Conservation (phyloP, 2,113 vertebrate species). For the Gila orcuttii region DNA sequence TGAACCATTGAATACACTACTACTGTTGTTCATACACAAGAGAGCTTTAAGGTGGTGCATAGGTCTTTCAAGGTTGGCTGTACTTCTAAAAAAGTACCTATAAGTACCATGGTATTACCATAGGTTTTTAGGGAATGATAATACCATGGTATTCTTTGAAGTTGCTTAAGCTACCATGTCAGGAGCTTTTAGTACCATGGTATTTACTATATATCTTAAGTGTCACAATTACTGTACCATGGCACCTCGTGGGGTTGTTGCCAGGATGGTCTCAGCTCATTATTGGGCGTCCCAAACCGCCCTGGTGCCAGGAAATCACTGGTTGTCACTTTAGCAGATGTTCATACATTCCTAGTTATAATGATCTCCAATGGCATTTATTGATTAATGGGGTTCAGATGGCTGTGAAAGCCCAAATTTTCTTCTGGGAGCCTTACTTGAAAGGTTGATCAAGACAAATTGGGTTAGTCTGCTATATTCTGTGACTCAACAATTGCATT, state of each 20-base stretch:
- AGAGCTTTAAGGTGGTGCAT: neutral
- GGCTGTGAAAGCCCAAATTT: neutral
- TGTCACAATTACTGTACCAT: neutral
- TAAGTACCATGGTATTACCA: neutral
- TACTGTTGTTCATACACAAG: neutral
- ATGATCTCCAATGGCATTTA: conserved; percentile 2
- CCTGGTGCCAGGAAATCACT: neutral
- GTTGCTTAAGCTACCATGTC: neutral
- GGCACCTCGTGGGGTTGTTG: neutral
- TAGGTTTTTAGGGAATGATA: neutral
- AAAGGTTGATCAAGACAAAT: conserved; percentile 15
- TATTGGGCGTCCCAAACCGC: neutral
- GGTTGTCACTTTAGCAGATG: neutral
- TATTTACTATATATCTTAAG: neutral
- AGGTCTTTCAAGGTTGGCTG: neutral
- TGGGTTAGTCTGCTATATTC: neutral
- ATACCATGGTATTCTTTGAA: neutral
- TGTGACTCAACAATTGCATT: neutral
- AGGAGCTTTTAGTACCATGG: neutral
- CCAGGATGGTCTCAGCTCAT: neutral
- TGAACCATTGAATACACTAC: neutral
- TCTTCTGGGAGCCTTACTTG: conserved; percentile 31
- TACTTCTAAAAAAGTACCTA: neutral
- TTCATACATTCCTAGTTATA: neutral
- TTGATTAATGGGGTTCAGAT: conserved; percentile 30